Evolutionary conservation across 2,888 invertebrate species (phyloP).

Genomic region (Sussaba pulchella): DNA sequence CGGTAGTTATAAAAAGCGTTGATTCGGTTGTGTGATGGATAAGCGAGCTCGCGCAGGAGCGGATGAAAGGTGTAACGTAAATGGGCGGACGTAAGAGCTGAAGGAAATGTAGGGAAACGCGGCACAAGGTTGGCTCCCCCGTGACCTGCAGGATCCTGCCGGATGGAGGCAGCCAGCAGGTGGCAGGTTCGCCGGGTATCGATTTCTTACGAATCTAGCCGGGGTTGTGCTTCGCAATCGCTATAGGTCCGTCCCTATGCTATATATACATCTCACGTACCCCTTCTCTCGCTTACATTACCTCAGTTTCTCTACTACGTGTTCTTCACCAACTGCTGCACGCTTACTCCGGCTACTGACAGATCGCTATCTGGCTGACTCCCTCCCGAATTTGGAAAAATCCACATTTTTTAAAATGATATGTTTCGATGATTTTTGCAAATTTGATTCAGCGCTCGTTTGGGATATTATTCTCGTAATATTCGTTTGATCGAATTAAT

Average conservation of each 20-base stretch:
- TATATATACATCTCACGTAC: conserved; percentile 36
- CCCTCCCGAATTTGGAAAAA: no score
- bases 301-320: conserved; percentile 3
- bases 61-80: conserved; percentile 44
- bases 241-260: conserved; percentile 65
- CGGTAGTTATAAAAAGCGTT: neutral
- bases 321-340: neutral
- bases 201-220: conserved; percentile 83
- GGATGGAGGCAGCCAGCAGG: conserved; percentile 75
- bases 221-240: conserved; percentile 75
- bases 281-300: conserved; percentile 6
- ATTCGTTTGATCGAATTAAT: no score
- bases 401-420: no score
- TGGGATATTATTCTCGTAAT: neutral
- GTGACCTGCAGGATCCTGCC: conserved; percentile 65
- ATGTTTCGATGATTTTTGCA: no score
- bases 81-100: conserved; percentile 42
- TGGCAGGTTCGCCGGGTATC: conserved; percentile 82
- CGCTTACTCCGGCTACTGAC: neutral
- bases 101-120: conserved; percentile 15
- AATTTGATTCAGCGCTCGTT: no score
- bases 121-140: conserved; percentile 45
- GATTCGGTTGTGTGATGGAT: neutral
- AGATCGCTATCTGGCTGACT: neutral
- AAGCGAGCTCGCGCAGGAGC: conserved; percentile 31